Evolutionary conservation across 1,140 invertebrate species (phyloP), one percentile per base, ranked within the genome.

Genomic region (Oryzaephilus surinamensis): DNA sequence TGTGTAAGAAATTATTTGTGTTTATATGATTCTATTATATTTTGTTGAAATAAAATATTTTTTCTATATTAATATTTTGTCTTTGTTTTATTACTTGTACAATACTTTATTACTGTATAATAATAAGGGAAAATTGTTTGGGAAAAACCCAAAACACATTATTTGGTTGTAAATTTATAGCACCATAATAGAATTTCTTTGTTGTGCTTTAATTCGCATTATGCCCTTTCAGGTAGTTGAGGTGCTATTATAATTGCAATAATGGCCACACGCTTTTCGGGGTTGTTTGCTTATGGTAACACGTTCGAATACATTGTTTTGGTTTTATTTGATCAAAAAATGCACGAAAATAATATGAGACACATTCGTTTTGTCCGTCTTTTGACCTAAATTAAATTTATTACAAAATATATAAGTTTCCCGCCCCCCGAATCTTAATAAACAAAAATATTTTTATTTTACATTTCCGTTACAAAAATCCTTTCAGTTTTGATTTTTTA

Each of bases 41-140:
- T 50, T 50, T 46, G 47, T 50, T 50, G 37, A 31, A 50, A 46
- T 46, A 46, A 50, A 50, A 32, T 50, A 50, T 50, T 46, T 50
- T 50, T 36, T 36, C 15, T 50, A 29, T 41, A 48, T 16, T 36
- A 13, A 23, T 17, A 15, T 17, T 33, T 16, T 19, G n/a, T 33
- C 6, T 33, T 15, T 7, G n/a, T n/a, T n/a, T n/a, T n/a, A n/a
- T n/a, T n/a, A n/a, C n/a, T n/a, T n/a, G n/a, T n/a, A n/a, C n/a
- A n/a, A n/a, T n/a, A n/a, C n/a, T n/a, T n/a, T n/a, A n/a, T n/a
- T n/a, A n/a, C n/a, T n/a, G n/a, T n/a, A n/a, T n/a, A n/a, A n/a
- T n/a, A n/a, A n/a, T n/a, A n/a, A n/a, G n/a, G n/a, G n/a, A n/a
- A n/a, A n/a, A n/a, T n/a, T n/a, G n/a, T n/a, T n/a, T n/a, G n/a